Evolutionary conservation across 2,797 vertebrate genomes (phyloP).

Genomic region (Poecilia picta): DNA sequence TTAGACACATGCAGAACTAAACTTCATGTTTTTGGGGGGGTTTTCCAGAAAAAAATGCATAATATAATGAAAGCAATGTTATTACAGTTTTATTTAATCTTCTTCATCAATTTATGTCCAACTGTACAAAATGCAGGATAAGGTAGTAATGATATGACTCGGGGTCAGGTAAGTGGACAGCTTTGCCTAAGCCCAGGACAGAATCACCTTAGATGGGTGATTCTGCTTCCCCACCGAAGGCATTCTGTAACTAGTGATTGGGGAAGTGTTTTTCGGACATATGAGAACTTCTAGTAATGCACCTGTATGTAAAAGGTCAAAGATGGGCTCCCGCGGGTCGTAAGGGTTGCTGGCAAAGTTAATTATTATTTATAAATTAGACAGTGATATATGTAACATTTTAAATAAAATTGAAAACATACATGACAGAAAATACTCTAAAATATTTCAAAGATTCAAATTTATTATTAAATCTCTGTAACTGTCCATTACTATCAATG

Average conservation of each 20-base stretch:
- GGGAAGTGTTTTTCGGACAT: too few relatives aligned
- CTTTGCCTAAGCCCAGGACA: background rate
- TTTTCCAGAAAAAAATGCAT: background rate
- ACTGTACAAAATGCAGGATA: background rate
- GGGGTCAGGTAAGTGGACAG: background rate
- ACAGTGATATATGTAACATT: too few relatives aligned
- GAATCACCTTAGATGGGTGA: background rate
- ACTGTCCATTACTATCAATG: background rate
- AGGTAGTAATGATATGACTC: background rate
- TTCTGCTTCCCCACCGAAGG: too few relatives aligned
- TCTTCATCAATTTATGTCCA: background rate
- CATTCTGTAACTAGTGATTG: background rate
- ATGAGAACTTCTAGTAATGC: too few relatives aligned
- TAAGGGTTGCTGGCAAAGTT: too few relatives aligned
- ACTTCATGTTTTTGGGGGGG: background rate
- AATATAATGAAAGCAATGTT: background rate
- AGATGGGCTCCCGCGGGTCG: too few relatives aligned
- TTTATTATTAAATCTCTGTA: background rate
- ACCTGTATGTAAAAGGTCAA: too few relatives aligned
- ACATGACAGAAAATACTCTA: background rate
- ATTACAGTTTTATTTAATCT: background rate
- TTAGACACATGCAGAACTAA: constrained; percentile 8
- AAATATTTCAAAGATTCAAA: background rate
- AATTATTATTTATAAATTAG: too few relatives aligned
- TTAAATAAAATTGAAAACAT: background rate